Conservation (phyloP, 2,888 invertebrate genomes). For the Aspidapion aeneum region DNA sequence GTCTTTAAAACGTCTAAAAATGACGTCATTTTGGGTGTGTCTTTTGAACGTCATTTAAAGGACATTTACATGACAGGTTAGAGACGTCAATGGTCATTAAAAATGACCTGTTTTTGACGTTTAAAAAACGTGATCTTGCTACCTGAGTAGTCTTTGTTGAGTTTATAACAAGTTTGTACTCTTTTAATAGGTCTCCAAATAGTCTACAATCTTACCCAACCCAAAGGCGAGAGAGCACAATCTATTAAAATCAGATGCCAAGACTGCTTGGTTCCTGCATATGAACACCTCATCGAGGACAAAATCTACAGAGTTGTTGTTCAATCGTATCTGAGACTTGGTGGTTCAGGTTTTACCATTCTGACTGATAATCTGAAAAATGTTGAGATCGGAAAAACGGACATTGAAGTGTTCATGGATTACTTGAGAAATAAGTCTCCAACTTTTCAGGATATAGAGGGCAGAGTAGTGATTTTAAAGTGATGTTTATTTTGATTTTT, state of each 20-base stretch:
- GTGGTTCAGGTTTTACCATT: constrained; percentile 65
- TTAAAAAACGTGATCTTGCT: too few species aligned
- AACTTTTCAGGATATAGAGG: constrained; percentile 53
- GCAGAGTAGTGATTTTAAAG: constrained; percentile 39
- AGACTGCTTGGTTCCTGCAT: constrained; percentile 60
- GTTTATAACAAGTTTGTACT: too few species aligned
- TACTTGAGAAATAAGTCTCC: constrained; percentile 52
- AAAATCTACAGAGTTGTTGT: constrained; percentile 61
- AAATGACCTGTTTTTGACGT: too few species aligned
- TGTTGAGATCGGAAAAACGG: constrained; percentile 48
- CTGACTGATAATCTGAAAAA: constrained; percentile 52
- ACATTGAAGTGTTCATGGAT: constrained; percentile 53
- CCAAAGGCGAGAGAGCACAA: constrained; percentile 56
- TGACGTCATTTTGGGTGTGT: too few species aligned
- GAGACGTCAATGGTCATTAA: too few species aligned
- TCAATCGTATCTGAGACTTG: constrained; percentile 56
- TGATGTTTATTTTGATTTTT: too few species aligned
- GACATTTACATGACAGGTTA: too few species aligned
- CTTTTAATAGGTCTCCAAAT: constrained; percentile 61
- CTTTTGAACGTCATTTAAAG: too few species aligned
- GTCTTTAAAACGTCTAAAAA: too few species aligned
- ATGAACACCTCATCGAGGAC: constrained; percentile 54
- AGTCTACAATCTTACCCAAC: constrained; percentile 57
- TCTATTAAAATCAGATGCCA: constrained; percentile 57
- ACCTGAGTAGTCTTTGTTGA: too few species aligned